These are phyloP conservation scores for Prosapia bicincta DNA, from an alignment of 2,888 invertebrate genomes.

Conservation along the genomic window DNA sequence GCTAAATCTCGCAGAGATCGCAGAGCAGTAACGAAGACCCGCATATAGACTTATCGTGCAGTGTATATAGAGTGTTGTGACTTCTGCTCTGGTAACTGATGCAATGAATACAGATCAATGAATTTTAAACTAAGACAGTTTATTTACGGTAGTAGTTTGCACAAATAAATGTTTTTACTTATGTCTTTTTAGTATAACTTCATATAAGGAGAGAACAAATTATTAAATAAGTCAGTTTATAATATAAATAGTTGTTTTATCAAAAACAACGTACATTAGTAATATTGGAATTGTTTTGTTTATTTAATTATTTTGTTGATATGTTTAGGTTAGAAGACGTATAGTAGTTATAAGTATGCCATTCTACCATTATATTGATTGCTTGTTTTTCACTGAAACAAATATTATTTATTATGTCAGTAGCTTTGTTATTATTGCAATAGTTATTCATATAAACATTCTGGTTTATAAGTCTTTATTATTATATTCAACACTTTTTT, in stretches of 20 bases:
- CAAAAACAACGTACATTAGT: background rate
- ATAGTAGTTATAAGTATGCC: background rate
- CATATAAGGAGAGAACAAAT: background rate
- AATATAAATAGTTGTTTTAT: background rate
- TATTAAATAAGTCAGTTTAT: background rate
- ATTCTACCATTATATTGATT: too few species aligned
- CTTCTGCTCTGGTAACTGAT: background rate
- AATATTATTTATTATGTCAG: too few species aligned
- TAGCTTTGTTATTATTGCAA: too few species aligned
- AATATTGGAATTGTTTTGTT: background rate
- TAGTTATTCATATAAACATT: too few species aligned
- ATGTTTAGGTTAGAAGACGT: background rate
- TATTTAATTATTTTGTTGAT: background rate
- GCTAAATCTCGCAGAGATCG: slow-evolving; percentile 20
- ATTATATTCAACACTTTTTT: too few species aligned
- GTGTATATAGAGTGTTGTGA: background rate
- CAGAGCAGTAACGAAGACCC: slow-evolving; percentile 8
- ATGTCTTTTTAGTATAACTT: background rate
- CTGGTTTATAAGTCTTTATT: too few species aligned
- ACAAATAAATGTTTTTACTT: background rate
- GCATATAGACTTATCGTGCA: slow-evolving; percentile 13
- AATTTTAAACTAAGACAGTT: background rate
- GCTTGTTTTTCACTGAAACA: too few species aligned
- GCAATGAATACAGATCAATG: background rate
- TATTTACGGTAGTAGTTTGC: background rate